Evolutionary conservation across 2,888 invertebrate species (phyloP), one percentile per base, ranked within the genome.

Genomic region (Erebia aethiops): DNA sequence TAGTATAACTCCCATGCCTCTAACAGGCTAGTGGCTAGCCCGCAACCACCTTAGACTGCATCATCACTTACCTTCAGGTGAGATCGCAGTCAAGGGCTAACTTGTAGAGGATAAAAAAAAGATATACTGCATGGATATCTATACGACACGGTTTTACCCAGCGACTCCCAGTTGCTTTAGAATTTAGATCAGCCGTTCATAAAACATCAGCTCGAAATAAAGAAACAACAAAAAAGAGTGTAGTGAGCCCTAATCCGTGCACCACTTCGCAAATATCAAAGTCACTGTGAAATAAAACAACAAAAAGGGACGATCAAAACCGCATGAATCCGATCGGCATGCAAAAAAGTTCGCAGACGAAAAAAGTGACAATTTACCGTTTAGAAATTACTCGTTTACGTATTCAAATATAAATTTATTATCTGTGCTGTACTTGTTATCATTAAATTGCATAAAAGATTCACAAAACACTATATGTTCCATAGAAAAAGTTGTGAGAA

Each of bases 291-390:
- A 69, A 69, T 26, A 62, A 58, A 49, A 62, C 62, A 63, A 21
- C 46, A 60, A 69, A 69, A 67, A 57, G 21, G 46, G 21, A 62
- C 43, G 54, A 18, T 41, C 41, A 60, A 43, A 62, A 56, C 26
- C 21, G 65, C 68, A 62, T 51, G 69, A 52, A 60, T 65, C 54
- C 65, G 43, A 58, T 60, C 52, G 70, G 66, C 61, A 63, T 71
- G 71, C 71, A 71, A 71, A 71, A 70, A 71, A 66, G 67, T 67
- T 70, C 26, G 70, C 61, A 62, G 26, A 60, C 52, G 21, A 46
- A 62, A 62, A 56, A 56, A 46, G 43, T 61, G 13, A 61, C 61
- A 62, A 14, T 62, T 65, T 66, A 66, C 66, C 66, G 66, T 57
- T 49, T 43, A 54, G 54, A 43, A 65, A 56, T 16, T 16, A 58